Evolutionary conservation across 30 jellyfish, hydroid and myxozoan species (phyloP).

Genomic region (Sanderia malayensis): DNA sequence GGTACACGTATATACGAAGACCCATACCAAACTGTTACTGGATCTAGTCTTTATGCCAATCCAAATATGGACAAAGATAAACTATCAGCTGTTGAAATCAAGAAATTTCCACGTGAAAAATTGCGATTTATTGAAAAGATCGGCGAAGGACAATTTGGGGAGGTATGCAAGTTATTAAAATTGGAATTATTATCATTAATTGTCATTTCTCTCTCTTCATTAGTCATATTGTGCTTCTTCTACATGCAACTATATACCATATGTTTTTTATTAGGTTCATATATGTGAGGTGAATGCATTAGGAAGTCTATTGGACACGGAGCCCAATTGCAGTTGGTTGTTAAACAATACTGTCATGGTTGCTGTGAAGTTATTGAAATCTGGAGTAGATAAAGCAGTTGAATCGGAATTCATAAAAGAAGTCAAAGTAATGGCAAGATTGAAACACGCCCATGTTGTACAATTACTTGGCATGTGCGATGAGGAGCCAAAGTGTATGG

Average conservation of each 20-base stretch:
- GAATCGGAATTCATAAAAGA: conserved; percentile 83
- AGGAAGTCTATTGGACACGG: conserved; percentile 23
- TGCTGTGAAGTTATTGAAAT: conserved; percentile 73
- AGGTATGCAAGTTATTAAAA: conserved; percentile 27
- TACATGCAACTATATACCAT: background rate
- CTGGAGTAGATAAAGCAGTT: conserved; percentile 51
- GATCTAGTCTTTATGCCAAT: conserved; percentile 77
- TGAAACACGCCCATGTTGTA: conserved; percentile 82
- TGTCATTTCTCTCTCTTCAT: no score
- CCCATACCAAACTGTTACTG: conserved; percentile 80
- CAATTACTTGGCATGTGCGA: conserved; percentile 77
- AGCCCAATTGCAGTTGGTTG: conserved; percentile 50
- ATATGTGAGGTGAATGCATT: conserved; percentile 30
- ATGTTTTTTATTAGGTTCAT: background rate
- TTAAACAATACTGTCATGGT: conserved; percentile 60
- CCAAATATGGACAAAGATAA: conserved; percentile 31
- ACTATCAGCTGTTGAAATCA: conserved; percentile 17
- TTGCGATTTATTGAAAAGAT: conserved; percentile 63
- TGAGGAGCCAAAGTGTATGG: conserved; percentile 81
- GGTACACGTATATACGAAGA: conserved; percentile 77
- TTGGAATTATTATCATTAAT: no score
- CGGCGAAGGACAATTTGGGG: conserved; percentile 95
- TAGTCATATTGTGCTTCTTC: background rate
- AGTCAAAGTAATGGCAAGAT: conserved; percentile 74
- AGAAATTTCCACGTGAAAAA: conserved; percentile 65